Evolutionary conservation across 2,797 vertebrate genomes (phyloP), one percentile per base, ranked within the genome.

Genomic region (Microctenopoma steveboyesi): DNA sequence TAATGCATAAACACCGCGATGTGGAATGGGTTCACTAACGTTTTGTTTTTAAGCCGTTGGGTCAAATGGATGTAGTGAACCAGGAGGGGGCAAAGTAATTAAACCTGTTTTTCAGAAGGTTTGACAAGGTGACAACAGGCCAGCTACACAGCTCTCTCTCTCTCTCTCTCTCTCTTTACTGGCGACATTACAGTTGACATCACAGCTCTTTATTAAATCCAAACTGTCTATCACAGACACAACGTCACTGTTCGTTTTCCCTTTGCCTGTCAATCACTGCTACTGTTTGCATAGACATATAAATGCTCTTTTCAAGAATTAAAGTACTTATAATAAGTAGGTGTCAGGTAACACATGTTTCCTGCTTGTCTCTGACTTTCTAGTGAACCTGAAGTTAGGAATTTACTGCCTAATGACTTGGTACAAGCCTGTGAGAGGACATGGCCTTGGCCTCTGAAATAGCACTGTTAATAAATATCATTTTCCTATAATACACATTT

Each of bases 11-110:
- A 50, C 22, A 22, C 22, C 22, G 22, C 42, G 50, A 35, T 42
- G 25, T 33, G 13, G 42, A 67, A 18, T 43, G 16, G 8, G 37
- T 25, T 28, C 51, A 50, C 27, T 40, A 64, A 33, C 62, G 30
- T 58, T 3, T 57, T 25, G 27, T 56, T 45, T 67, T 16, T 33
- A 16, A 46, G 11, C 22, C 53, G 46, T 40, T 27, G 14, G 30
- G 33, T 18, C 45, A 71, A 56, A 47, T 60, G 53, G 25, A 45
- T 72, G 48, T 47, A 30, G 37, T 28, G 55, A 67, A 58, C 18
- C 50, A 52, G 61, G 2, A 51, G 50, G 62, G 11, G 35, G 50
- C 11, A 42, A 74, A 69, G 25, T 46, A 65, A 58, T 76, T 69
- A 66, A 70, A 74, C 8, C 3, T 5, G 2, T 35, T 70, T 62